Evolutionary conservation across 1,140 invertebrate genomes (phyloP).

Genomic region (Holcopasites calliopsidis): DNA sequence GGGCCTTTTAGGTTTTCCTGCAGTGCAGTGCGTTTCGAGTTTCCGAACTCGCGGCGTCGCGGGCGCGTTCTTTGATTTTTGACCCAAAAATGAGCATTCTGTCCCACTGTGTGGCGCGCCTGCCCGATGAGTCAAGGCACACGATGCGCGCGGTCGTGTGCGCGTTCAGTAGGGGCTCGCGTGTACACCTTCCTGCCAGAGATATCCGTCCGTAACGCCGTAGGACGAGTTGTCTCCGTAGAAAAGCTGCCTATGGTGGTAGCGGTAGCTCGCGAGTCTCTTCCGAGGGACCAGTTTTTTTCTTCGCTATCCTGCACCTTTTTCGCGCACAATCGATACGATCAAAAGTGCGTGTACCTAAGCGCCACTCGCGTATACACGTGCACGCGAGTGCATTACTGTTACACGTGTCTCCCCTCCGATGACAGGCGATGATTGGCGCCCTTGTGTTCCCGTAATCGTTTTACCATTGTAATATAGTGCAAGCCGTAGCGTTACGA

Average conservation of each 20-base stretch:
- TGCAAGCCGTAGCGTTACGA: background rate
- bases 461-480: background rate
- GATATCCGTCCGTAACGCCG: conserved; percentile 46
- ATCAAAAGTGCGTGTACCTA: too few species aligned
- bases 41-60: too few species aligned
- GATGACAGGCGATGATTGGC: background rate
- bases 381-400: conserved; percentile 3
- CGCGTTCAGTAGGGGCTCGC: conserved; percentile 47
- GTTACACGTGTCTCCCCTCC: conserved; percentile 33
- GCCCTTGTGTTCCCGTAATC: background rate
- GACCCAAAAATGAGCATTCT: too few species aligned
- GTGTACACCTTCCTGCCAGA: conserved; percentile 54
- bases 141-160: conserved; percentile 45
- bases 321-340: conserved; percentile 21
- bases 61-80: too few species aligned
- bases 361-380: too few species aligned
- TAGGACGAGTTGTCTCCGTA: conserved; percentile 54
- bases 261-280: conserved; percentile 17
- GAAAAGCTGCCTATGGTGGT: conserved; percentile 48
- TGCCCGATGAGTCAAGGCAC: conserved; percentile 2
- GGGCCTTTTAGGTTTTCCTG: too few species aligned
- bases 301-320: background rate
- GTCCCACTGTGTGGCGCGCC: too few species aligned
- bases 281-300: background rate
- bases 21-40: too few species aligned